Evolutionary conservation across 2,797 vertebrate genomes (phyloP).

Genomic region (Pseudotriccus pelzelni): DNA sequence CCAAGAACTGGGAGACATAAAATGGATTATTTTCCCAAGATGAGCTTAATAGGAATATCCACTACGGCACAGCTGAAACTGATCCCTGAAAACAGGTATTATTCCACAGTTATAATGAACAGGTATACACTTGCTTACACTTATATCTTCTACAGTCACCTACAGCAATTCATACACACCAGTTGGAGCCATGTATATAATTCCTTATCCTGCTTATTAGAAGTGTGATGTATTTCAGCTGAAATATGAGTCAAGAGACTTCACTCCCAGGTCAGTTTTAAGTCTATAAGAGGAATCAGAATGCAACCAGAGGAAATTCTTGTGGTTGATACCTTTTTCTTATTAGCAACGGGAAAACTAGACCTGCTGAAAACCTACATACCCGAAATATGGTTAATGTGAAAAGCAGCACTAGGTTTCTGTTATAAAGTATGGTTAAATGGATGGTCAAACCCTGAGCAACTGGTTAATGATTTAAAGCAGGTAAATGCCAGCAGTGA

Average conservation of each 20-base stretch:
- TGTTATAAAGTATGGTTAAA: conserved; percentile 18
- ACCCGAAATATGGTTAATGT: not conserved
- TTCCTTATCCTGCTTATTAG: not conserved
- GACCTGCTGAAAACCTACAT: not conserved
- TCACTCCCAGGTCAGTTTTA: not conserved
- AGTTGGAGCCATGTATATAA: not conserved
- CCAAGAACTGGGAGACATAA: not conserved
- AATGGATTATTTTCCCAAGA: not conserved
- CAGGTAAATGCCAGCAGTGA: conserved; percentile 40
- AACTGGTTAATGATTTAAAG: conserved; percentile 57
- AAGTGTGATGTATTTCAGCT: not conserved
- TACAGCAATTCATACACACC: not conserved
- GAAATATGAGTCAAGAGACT: not conserved
- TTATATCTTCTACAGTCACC: not conserved
- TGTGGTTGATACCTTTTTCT: not conserved
- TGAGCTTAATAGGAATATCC: not conserved
- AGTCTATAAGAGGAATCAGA: not conserved
- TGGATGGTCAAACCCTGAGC: conserved; percentile 5
- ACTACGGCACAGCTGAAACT: not conserved
- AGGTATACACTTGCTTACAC: not conserved
- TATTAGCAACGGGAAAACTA: not conserved
- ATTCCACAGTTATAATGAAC: not conserved
- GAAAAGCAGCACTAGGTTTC: not conserved
- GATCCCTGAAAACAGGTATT: not conserved
- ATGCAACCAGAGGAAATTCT: not conserved